phyloP scores from a whole-genome alignment of 2,113 vertebrate species.

The Petroica traversi region DNA sequence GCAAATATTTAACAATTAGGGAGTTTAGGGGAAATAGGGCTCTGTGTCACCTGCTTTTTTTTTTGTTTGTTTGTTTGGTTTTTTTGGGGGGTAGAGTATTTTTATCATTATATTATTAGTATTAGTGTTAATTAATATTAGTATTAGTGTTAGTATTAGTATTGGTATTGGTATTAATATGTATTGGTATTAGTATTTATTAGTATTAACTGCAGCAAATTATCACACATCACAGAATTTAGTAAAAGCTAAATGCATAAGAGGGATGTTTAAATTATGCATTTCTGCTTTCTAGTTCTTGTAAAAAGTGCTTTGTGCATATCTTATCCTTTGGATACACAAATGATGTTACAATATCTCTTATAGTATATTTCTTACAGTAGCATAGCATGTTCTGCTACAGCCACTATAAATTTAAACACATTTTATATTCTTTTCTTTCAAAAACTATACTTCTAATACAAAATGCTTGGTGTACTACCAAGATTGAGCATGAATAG shows the following conservation, averaged over 20 bases:
- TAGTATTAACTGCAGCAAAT: neutral
- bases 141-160: too few relatives aligned
- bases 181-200: neutral
- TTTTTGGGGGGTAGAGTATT: neutral
- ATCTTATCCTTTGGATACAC: neutral
- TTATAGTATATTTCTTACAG: too few relatives aligned
- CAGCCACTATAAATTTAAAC: neutral
- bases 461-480: neutral
- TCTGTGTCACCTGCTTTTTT: neutral
- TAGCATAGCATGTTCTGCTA: neutral
- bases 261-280: neutral
- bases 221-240: neutral
- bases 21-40: neutral
- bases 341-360: neutral
- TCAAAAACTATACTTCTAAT: neutral
- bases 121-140: neutral
- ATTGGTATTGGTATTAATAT: neutral
- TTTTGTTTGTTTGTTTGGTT: too few relatives aligned
- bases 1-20: neutral
- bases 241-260: neutral
- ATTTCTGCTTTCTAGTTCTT: neutral
- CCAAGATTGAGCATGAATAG: neutral
- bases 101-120: neutral
- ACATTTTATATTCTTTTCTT: neutral
- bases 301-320: neutral